Conservation (phyloP, 2,113 vertebrate species). For the Eurystomus gularis region DNA sequence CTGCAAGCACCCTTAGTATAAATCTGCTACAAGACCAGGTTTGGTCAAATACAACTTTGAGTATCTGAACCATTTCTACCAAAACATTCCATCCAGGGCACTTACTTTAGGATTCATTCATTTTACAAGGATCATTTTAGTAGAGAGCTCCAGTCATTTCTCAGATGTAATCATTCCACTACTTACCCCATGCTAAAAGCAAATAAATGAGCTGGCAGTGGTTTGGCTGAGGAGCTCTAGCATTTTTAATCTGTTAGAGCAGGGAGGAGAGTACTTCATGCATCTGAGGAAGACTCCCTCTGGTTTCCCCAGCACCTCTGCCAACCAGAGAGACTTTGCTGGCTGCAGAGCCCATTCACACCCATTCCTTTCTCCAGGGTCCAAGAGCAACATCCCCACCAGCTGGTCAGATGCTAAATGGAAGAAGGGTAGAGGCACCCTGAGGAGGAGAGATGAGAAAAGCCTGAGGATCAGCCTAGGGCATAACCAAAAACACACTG, state of each 20-base stretch:
- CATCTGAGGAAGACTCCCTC: not conserved
- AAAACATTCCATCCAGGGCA: not conserved
- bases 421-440: not conserved
- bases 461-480: not conserved
- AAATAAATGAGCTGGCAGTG: not conserved
- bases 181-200: not conserved
- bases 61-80: not conserved
- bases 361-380: not conserved
- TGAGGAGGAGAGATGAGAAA: not conserved
- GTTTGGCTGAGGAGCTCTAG: not conserved
- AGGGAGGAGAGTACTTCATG: fast-evolving
- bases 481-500: not conserved
- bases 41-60: not conserved
- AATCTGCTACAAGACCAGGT: not conserved
- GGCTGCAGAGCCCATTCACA: not conserved
- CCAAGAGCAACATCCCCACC: not conserved
- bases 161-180: not conserved
- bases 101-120: not conserved
- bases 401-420: not conserved
- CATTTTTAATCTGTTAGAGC: not conserved
- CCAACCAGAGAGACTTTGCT: not conserved
- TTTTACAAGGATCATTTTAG: not conserved
- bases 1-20: not conserved
- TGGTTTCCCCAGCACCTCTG: not conserved
- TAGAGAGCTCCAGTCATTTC: not conserved